phyloP scores from a whole-genome alignment of 2,797 vertebrate genomes.

The Balearica regulorum region DNA sequence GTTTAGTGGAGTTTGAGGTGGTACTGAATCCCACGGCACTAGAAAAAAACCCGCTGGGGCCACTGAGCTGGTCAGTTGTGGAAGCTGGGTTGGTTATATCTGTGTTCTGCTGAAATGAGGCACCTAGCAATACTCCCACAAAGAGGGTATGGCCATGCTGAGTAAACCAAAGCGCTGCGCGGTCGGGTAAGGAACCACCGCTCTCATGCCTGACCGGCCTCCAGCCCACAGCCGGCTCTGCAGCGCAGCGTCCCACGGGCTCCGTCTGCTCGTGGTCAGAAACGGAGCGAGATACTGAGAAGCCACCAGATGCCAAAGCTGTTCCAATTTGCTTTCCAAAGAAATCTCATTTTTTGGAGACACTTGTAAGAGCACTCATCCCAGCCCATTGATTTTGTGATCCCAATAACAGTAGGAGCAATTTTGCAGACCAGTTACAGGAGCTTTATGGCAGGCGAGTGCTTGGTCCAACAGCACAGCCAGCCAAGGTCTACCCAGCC shows the following conservation, averaged over 20 bases:
- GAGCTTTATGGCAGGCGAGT: background rate
- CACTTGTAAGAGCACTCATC: background rate
- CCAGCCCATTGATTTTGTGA: background rate
- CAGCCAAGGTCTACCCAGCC: too few relatives aligned
- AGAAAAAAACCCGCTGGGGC: background rate
- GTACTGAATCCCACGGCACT: accelerated
- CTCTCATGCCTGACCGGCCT: background rate
- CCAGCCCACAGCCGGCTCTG: background rate
- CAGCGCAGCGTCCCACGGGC: background rate
- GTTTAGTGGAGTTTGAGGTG: background rate
- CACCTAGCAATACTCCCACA: background rate
- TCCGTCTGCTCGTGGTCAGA: accelerated
- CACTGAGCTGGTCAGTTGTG: background rate
- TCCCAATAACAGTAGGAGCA: background rate
- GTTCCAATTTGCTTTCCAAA: background rate
- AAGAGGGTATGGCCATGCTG: background rate
- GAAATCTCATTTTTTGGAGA: background rate
- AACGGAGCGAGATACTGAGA: background rate
- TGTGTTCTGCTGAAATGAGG: background rate
- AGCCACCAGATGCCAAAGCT: background rate
- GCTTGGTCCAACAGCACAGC: background rate
- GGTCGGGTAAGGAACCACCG: background rate
- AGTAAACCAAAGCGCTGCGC: background rate
- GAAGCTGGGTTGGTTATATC: background rate
- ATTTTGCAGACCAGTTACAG: background rate